Base-by-base conservation (phyloP, 2,113 vertebrate species). In the Columba livia region DNA sequence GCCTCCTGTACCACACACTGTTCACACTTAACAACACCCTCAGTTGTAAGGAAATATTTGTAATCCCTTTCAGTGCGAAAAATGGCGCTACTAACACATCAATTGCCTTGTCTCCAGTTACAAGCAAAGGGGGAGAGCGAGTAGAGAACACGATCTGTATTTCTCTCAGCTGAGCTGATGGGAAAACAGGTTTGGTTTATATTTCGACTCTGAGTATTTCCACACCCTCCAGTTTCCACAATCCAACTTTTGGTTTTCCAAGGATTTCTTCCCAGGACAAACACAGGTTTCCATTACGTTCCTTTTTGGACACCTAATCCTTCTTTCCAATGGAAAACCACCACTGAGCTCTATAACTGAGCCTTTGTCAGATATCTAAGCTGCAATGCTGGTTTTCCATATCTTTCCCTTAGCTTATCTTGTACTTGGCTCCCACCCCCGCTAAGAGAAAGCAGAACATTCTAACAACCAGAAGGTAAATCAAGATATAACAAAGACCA, bases 401-500 rank as follows among this genome's bases (percentile, higher is more conserved):
- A 2, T 58, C 66, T 85, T 38, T 11, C 42, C 29, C 57, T 60
- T 12, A 4, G 14, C 42, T 91, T 23, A 38, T 38, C 38, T 38
- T 38, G 11, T 38, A 38, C 38, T 38, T 38, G 38, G 14, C 42
- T 91, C 20, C 89, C 62, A 69, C 19, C 70, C 54, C 62, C 2
- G 1, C 77, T 29, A 28, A 65, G 4, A 69, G 50, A 82, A 44
- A 87, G 53, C 50, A 17, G 81, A 89, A 72, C 44, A 20, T 24
- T 79, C 1, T 23, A n/a, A 87, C 16, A 32, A 60, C 26, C 69
- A 91, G 84, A 6, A 85, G 62, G 47, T 15, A 67, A 85, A 96
- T 85, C 53, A 93, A 93, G 87, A 77, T 42, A 40, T 38, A 74
- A 91, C 93, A 94, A 89, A 94, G 64, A 58, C 36, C 31, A 69